phyloP scores from a whole-genome alignment of 2,888 invertebrate species.

The Sphecodes monilicornis region DNA sequence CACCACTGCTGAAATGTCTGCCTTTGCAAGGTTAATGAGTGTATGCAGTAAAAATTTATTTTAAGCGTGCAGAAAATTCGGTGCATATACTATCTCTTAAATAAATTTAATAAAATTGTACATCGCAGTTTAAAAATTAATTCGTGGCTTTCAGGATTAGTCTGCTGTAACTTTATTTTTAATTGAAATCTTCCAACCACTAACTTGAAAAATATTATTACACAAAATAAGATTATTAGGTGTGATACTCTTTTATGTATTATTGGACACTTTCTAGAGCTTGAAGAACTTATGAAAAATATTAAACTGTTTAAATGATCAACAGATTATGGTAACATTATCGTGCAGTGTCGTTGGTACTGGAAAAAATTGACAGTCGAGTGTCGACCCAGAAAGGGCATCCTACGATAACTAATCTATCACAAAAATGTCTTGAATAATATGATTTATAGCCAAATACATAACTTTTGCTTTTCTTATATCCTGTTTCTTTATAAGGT shows the following conservation, averaged over 20 bases:
- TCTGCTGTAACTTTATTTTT: background rate
- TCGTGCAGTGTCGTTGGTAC: too few species aligned
- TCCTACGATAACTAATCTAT: too few species aligned
- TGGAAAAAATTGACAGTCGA: too few species aligned
- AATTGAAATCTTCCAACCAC: background rate
- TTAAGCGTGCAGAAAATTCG: background rate
- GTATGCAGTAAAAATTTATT: background rate
- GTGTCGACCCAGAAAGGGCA: too few species aligned
- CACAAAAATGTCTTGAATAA: too few species aligned
- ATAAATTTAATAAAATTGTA: background rate
- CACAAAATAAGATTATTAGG: background rate
- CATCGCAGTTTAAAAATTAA: background rate
- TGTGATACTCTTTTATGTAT: background rate
- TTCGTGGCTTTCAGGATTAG: background rate
- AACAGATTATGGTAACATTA: too few species aligned
- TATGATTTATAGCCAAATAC: background rate
- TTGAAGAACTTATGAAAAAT: background rate
- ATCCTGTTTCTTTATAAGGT: background rate
- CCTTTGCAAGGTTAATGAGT: background rate
- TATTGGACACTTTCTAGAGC: background rate
- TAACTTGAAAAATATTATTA: background rate
- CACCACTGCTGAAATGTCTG: background rate
- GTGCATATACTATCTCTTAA: background rate
- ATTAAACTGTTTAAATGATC: too few species aligned
- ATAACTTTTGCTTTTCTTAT: background rate